Conservation (phyloP, 2,888 invertebrate genomes). For the Ochropacha duplaris region DNA sequence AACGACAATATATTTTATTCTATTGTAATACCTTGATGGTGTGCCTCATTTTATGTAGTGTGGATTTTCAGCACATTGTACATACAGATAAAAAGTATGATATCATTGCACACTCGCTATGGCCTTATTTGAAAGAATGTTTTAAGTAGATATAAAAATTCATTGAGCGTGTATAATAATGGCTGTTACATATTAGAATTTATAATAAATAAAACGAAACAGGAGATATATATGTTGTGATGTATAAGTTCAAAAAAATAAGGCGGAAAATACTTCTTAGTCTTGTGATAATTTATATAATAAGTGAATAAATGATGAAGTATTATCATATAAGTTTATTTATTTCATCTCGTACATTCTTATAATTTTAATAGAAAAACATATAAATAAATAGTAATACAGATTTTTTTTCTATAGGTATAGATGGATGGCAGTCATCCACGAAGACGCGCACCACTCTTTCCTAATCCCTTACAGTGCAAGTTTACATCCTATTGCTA, state of each 20-base stretch:
- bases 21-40: conserved; percentile 45
- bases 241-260: conserved; percentile 79
- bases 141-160: conserved; percentile 43
- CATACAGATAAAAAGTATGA: conserved; percentile 10
- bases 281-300: conserved; percentile 83
- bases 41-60: conserved; percentile 55
- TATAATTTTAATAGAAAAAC: too few species aligned
- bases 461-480: too few species aligned
- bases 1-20: conserved; percentile 66
- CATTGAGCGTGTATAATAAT: conserved; percentile 60
- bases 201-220: conserved; percentile 54
- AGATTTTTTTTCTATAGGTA: too few species aligned
- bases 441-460: too few species aligned
- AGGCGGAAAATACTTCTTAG: conserved; percentile 70
- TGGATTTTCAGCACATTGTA: conserved; percentile 41
- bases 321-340: conserved; percentile 57
- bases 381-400: too few species aligned
- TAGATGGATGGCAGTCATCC: too few species aligned
- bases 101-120: conserved; percentile 57
- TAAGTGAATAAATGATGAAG: conserved; percentile 80
- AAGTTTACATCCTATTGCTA: too few species aligned
- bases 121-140: conserved; percentile 72
- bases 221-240: conserved; percentile 77
- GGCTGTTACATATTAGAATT: conserved; percentile 73
- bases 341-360: conserved; percentile 16